A percentile compares a stretch with the other conserved stretches of the same genome.
Evolutionary conservation across 1,140 invertebrate genomes (phyloP).

Genomic region (Drosophila auraria): DNA sequence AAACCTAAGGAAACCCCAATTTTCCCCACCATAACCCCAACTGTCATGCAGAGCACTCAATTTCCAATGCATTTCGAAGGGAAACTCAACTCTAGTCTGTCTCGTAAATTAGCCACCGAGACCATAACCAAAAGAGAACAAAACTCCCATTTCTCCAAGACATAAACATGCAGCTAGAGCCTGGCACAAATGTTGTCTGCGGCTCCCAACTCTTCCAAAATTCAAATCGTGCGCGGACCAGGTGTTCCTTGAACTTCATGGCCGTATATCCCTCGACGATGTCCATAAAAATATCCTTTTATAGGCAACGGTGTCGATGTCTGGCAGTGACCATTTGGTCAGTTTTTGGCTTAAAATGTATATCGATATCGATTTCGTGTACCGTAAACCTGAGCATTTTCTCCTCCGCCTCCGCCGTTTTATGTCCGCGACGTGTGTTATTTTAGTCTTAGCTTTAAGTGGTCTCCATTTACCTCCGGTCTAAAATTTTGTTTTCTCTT

Average conservation of each 20-base stretch:
- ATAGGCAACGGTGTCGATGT: slow-evolving; percentile 68
- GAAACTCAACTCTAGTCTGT: neutral
- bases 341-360: slow-evolving; percentile 60
- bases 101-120: slow-evolving; percentile 61
- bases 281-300: slow-evolving; percentile 80
- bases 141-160: slow-evolving; percentile 29
- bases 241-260: slow-evolving; percentile 50
- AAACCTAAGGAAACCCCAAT: neutral
- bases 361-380: slow-evolving; percentile 68
- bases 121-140: neutral
- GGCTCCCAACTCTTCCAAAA: slow-evolving; percentile 26
- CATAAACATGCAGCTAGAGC: slow-evolving; percentile 50
- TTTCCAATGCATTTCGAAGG: slow-evolving; percentile 9
- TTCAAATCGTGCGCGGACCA: slow-evolving; percentile 67
- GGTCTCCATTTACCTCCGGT: slow-evolving; percentile 23
- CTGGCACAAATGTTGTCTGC: slow-evolving; percentile 48
- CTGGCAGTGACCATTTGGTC: slow-evolving; percentile 59
- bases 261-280: slow-evolving; percentile 23
- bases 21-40: neutral
- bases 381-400: slow-evolving; percentile 42
- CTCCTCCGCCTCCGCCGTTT: slow-evolving; percentile 13
- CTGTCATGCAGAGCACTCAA: neutral
- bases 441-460: slow-evolving; percentile 50
- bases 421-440: slow-evolving; percentile 63
- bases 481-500: slow-evolving; percentile 37